Conservation (phyloP, 2,113 vertebrate genomes). For the Otis tarda region DNA sequence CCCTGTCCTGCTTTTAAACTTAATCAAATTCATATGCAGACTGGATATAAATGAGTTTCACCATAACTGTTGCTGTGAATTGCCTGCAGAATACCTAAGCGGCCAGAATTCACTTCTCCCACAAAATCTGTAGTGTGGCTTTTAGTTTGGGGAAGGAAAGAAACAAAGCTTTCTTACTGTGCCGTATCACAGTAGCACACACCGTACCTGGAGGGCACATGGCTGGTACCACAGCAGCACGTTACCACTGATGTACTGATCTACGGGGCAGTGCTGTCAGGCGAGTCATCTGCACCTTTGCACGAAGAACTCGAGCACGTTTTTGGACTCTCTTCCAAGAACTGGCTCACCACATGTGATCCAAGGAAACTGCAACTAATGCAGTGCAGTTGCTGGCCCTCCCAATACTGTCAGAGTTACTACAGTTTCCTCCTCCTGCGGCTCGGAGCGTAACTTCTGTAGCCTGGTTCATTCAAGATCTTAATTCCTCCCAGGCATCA, state of each 20-base stretch:
- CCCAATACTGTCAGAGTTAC: neutral
- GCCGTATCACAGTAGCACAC: no score
- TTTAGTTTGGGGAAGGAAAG: neutral
- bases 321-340: neutral
- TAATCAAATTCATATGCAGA: neutral
- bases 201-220: neutral
- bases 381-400: neutral
- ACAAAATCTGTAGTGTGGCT: neutral
- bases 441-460: neutral
- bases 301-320: neutral
- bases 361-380: neutral
- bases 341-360: neutral
- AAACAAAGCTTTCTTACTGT: neutral
- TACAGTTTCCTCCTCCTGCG: neutral
- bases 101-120: neutral
- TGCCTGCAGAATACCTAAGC: neutral
- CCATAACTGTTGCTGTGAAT: neutral
- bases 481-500: neutral
- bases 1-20: neutral
- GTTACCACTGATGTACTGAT: neutral
- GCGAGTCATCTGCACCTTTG: neutral
- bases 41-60: neutral
- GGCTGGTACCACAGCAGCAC: neutral
- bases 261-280: neutral
- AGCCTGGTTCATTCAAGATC: slow-evolving; percentile 25